These are phyloP conservation scores for Diploptera punctata DNA, from an alignment of 2,888 invertebrate genomes.

Conservation along the genomic window DNA sequence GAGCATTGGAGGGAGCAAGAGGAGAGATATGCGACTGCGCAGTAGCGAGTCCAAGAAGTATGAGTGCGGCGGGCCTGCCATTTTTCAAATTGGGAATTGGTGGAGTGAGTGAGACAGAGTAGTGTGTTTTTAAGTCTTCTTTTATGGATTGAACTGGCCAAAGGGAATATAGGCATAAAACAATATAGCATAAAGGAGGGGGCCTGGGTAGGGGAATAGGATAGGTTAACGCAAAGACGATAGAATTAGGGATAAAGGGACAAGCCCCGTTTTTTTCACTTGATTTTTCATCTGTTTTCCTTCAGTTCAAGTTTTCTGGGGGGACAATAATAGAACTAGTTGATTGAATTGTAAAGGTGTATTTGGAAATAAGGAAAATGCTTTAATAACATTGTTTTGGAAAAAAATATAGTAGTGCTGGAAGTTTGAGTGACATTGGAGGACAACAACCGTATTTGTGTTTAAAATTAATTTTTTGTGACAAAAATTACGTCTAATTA, in stretches of 20 bases:
- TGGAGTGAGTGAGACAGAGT: not conserved
- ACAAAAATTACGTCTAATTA: not conserved
- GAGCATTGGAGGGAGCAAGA: conserved; percentile 15
- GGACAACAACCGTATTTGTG: not conserved
- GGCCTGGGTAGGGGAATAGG: conserved; percentile 26
- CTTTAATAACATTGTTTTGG: not conserved
- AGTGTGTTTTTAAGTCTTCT: conserved; percentile 20
- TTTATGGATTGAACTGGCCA: conserved; percentile 39
- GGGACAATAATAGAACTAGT: conserved; percentile 6
- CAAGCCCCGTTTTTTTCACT: conserved; percentile 38
- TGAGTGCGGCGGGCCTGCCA: conserved; percentile 24
- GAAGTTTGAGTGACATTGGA: no score
- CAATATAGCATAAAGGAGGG: conserved; percentile 24
- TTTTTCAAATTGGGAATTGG: conserved; percentile 38
- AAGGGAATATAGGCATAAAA: conserved; percentile 1
- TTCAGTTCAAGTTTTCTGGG: conserved; percentile 39
- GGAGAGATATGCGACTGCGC: conserved; percentile 11
- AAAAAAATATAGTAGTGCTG: not conserved
- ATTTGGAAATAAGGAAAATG: conserved; percentile 9
- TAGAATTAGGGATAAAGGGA: conserved; percentile 23
- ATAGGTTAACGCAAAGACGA: conserved; percentile 27
- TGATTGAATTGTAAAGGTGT: conserved; percentile 1
- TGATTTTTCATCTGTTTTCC: conserved; percentile 37
- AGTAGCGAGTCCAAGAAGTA: conserved; percentile 18
- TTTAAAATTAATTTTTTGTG: not conserved